Percentiles rank a stretch among this genome's conserved stretches.
These are phyloP conservation scores for Daphoenositta chrysoptera DNA, from an alignment of 2,113 vertebrate species.

Conservation along the genomic window DNA sequence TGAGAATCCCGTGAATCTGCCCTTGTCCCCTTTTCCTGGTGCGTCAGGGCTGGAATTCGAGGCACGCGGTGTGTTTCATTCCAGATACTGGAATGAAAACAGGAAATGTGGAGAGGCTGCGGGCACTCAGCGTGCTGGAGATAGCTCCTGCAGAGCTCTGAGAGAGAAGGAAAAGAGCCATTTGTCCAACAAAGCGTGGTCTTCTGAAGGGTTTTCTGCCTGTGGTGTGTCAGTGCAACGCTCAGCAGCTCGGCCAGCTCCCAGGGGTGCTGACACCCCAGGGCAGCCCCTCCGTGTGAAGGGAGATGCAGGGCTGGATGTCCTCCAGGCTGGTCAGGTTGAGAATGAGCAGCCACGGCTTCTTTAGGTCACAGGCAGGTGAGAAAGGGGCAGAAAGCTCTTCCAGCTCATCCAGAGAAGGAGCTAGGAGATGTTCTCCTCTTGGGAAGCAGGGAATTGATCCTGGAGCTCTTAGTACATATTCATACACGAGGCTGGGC, in stretches of 20 bases:
- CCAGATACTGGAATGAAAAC: slow-evolving; percentile 43
- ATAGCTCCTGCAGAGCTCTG: not conserved
- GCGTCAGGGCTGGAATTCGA: not conserved
- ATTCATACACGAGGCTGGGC: not conserved
- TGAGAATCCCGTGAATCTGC: not conserved
- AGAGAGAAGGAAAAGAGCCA: not conserved
- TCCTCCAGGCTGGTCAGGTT: not conserved
- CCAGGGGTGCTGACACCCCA: not conserved
- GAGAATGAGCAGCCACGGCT: not conserved
- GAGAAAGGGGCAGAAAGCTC: not conserved
- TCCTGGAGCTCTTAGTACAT: not conserved
- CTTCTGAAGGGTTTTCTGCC: not conserved
- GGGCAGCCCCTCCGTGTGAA: not conserved
- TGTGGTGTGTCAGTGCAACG: not conserved
- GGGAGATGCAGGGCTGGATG: not conserved
- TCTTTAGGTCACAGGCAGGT: not conserved
- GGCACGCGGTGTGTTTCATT: not conserved
- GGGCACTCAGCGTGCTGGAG: not conserved
- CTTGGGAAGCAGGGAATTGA: not conserved
- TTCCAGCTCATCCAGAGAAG: not conserved
- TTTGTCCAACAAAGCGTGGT: not conserved
- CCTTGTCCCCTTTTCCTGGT: slow-evolving; percentile 10
- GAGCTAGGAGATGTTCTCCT: not conserved
- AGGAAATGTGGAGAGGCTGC: slow-evolving; percentile 13
- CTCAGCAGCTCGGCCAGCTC: not conserved